Conservation (phyloP, 2,113 vertebrate genomes). For the Pyrgilauda ruficollis region DNA sequence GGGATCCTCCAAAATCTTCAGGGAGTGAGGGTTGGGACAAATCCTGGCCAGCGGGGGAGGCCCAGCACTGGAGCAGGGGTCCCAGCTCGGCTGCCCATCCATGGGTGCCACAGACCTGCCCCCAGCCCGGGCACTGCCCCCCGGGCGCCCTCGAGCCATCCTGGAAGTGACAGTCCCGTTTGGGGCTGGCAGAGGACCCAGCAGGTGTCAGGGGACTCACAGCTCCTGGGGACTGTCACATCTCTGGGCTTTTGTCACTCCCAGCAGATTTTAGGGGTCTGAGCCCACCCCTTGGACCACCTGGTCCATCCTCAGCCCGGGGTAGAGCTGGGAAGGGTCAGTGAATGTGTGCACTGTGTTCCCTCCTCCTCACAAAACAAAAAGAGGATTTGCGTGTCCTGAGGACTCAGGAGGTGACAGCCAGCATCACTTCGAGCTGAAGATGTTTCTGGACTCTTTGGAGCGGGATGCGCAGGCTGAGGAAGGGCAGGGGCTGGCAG, state of each 20-base stretch:
- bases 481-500: neutral
- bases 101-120: rapidly evolving
- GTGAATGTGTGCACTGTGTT: rapidly evolving
- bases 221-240: neutral
- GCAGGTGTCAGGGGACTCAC: neutral
- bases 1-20: neutral
- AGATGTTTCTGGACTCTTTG: neutral
- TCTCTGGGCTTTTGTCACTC: neutral
- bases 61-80: rapidly evolving
- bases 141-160: rapidly evolving
- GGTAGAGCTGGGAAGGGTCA: neutral
- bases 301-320: neutral
- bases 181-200: neutral
- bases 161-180: rapidly evolving
- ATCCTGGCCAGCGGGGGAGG: rapidly evolving
- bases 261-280: neutral
- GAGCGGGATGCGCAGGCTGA: neutral
- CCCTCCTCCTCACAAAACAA: neutral
- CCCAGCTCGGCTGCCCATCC: neutral
- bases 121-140: neutral
- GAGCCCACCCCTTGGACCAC: neutral
- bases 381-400: neutral
- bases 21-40: neutral
- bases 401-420: neutral
- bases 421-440: neutral